Evolutionary conservation across 2,888 invertebrate genomes (phyloP), one percentile per base, ranked within the genome.

Genomic region (Acrobasis repandana): DNA sequence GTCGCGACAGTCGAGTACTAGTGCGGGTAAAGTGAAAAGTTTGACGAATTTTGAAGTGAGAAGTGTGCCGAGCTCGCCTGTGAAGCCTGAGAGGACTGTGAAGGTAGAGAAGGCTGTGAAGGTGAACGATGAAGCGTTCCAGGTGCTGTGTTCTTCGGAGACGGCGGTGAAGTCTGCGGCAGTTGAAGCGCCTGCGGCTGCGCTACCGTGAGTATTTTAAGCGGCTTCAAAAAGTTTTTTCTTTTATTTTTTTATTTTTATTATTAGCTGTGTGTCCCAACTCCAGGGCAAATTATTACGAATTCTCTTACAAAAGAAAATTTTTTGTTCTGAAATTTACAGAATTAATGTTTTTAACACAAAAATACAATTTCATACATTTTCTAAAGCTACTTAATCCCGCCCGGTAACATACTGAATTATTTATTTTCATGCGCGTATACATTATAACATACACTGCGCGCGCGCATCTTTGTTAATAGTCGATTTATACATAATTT

Each of bases 121-220:
- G 63, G 71, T 47, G 15, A 65, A 74, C 47, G 75, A 79, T 72
- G 80, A 74, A 47, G 84, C 87, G 11, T 87, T 88, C 63, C 74
- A 77, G 67, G 86, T 88, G 67, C 68, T 88, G 70, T 69, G 38
- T 38, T 38, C 80, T 51, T 71, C 75, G 60, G 70, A 70, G 48
- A 61, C 64, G 6, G 59, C 63, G 33, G 67, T 67, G 63, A 80
- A 72, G 68, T 66, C 67, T 59, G 69, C 63, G 36, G 67, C 70
- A 49, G 73, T 68, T 58, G 76, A 76, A n/a, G 69, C 74, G 14
- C 63, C 75, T n/a, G 46, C 60, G 43, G 70, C 67, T 61, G 71
- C 63, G n/a, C 58, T 67, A 64, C 79, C 82, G 86, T 86, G 61
- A 86, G 86, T 86, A 63, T 50, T 28, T 20, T n/a, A n/a, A n/a